Evolutionary conservation across 2,888 invertebrate species (phyloP), one percentile per base, ranked within the genome.

Genomic region (Peribatodes rhomboidaria): DNA sequence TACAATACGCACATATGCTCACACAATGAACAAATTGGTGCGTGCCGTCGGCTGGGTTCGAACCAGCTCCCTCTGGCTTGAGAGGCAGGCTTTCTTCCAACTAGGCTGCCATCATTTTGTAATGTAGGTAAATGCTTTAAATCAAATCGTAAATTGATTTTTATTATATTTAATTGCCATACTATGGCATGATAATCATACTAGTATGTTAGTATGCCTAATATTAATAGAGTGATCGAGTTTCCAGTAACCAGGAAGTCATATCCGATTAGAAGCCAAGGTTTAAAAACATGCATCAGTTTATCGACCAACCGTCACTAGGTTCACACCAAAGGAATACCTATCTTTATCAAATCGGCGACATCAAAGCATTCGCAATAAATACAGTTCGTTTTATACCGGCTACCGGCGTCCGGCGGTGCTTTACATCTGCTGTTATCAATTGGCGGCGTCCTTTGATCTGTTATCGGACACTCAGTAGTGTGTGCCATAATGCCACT

Each of bases 351-450:
- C 79, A 52, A 27, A 72, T 71, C 86, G 84, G 85, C 70, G 16
- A 82, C 83, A 83, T 87, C 83, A 88, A 87, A 87, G 74, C 70
- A 58, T 69, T 73, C 62, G 75, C 81, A 79, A 82, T 84, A 84
- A 82, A 83, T 78, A 80, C 76, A 68, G 73, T 79, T 74, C 79
- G 72, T 75, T 79, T 78, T 77, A 82, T 80, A 81, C 76, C 76
- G 66, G 88, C 88, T 88, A 88, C 88, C 75, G 88, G 84, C 79
- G 75, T 73, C 74, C 75, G 84, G 78, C 88, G 86, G 87, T 71
- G 56, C 78, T 81, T 86, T 71, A 79, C 84, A 87, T 86, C 83
- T 82, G 59, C 68, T 70, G 70, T 83, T 87, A 86, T 85, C 86
- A 79, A 52, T 49, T 22, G 81, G 69, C 87, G 87, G 87, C 69